Conservation (phyloP, 2,113 vertebrate species). For the Trematomus loennbergii region DNA sequence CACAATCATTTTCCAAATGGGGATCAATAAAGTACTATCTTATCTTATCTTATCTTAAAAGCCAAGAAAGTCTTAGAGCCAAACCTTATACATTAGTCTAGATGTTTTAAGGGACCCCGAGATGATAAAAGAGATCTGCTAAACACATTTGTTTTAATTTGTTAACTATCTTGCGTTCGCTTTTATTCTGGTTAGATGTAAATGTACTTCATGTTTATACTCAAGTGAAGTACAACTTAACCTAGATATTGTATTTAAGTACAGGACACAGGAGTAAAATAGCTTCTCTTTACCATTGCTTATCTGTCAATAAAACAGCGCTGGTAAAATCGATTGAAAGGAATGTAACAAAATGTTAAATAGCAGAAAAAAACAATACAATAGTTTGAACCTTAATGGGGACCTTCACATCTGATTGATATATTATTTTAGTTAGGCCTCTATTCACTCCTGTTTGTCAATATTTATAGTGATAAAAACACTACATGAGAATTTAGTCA, state of each 20-base stretch:
- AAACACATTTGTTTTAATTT: neutral
- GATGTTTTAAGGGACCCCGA: neutral
- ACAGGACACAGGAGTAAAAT: neutral
- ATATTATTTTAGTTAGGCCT: neutral
- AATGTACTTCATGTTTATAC: no score
- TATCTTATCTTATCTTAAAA: neutral
- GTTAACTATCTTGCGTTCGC: neutral
- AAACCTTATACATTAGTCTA: neutral
- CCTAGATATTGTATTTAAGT: no score
- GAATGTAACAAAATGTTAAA: neutral
- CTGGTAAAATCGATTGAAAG: neutral
- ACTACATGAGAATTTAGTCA: constrained; percentile 5
- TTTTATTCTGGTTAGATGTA: neutral
- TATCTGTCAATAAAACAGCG: neutral
- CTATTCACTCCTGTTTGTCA: neutral
- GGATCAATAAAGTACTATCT: no score
- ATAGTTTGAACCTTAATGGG: neutral
- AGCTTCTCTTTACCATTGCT: neutral
- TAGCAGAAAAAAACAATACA: neutral
- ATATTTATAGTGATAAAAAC: neutral
- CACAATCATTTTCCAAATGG: no score
- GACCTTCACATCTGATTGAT: neutral
- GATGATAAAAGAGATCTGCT: neutral
- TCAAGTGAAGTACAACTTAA: no score
- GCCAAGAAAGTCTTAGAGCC: neutral